Percentiles rank a stretch among this genome's conserved stretches.
phyloP scores from a whole-genome alignment of 2,888 invertebrate genomes.

The Tipula confusa region DNA sequence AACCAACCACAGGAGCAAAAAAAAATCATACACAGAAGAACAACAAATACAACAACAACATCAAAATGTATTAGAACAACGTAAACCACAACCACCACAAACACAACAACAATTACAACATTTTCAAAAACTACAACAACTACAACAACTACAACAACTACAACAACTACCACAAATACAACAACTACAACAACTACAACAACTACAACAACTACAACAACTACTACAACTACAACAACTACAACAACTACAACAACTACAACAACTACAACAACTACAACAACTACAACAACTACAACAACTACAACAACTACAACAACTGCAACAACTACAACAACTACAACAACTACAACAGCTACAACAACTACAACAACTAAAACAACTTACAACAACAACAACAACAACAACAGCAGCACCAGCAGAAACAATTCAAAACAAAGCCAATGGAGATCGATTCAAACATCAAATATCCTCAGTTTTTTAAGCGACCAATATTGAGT shows the following conservation, averaged over 20 bases:
- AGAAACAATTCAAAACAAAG: no score
- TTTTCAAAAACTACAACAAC: neutral
- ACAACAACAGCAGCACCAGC: neutral
- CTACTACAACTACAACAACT: neutral
- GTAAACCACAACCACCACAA: neutral
- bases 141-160: neutral
- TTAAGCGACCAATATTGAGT: no score
- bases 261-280: neutral
- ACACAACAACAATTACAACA: neutral
- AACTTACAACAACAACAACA: neutral
- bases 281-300: neutral
- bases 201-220: neutral
- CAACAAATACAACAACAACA: neutral
- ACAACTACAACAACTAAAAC: neutral
- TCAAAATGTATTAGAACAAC: neutral
- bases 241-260: neutral
- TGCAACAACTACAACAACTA: neutral
- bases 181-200: neutral
- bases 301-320: neutral
- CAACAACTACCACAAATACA: neutral
- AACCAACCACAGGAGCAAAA: no score
- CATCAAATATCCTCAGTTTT: no score
- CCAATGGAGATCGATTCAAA: no score
- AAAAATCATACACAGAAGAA: no score
- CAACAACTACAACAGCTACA: neutral